Conservation (phyloP, 1,140 invertebrate genomes). For the Mactra quadrangularis region DNA sequence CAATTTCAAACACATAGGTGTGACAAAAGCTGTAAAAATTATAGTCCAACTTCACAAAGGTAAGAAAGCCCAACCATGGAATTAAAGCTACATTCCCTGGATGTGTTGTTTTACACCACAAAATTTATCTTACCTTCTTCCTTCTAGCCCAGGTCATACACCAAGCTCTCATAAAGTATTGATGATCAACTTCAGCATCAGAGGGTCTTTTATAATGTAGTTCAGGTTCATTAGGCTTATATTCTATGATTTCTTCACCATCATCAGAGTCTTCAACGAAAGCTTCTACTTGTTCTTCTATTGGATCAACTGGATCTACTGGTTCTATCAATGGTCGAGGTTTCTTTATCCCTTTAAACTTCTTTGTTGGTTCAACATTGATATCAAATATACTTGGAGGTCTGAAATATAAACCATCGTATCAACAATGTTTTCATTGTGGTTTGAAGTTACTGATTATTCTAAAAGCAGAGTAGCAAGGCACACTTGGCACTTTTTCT, state of each 20-base stretch:
- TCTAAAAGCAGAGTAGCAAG: too few species aligned
- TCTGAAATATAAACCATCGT: constrained; percentile 31
- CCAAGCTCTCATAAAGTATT: constrained; percentile 55
- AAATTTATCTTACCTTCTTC: constrained; percentile 56
- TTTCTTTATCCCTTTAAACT: constrained; percentile 17
- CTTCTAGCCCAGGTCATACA: constrained; percentile 61
- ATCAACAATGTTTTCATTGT: not conserved
- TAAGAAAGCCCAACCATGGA: too few species aligned
- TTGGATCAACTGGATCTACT: not conserved
- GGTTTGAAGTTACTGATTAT: not conserved
- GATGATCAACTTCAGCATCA: constrained; percentile 36
- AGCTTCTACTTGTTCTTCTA: constrained; percentile 12
- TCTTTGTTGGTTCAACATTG: constrained; percentile 27
- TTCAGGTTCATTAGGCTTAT: constrained; percentile 43
- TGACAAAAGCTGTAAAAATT: too few species aligned
- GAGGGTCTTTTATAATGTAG: constrained; percentile 25
- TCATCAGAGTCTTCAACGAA: constrained; percentile 46
- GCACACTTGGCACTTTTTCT: too few species aligned
- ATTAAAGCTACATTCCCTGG: too few species aligned
- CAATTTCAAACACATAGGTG: too few species aligned
- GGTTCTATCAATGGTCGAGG: not conserved
- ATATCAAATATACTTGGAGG: constrained; percentile 49
- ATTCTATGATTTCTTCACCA: constrained; percentile 48
- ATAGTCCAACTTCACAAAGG: too few species aligned
- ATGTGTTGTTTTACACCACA: too few species aligned